Evolutionary conservation across 2,888 invertebrate species (phyloP).

Genomic region (Thymelicus lineola): DNA sequence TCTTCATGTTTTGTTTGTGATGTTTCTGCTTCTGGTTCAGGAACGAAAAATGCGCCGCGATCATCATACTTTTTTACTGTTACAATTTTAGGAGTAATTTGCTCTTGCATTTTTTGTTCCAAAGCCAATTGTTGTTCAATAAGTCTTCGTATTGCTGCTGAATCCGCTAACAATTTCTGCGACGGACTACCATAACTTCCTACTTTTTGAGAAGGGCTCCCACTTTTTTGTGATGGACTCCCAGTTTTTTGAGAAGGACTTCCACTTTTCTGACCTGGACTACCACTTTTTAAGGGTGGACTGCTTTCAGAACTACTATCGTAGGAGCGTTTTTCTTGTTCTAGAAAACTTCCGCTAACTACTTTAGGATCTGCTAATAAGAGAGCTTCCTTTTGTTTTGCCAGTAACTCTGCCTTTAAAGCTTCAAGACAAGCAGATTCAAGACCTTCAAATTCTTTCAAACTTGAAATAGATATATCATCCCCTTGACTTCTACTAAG

Average conservation of each 20-base stretch:
- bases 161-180: conserved; percentile 77
- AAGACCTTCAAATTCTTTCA: conserved; percentile 96
- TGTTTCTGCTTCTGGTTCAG: conserved; percentile 63
- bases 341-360: conserved; percentile 77
- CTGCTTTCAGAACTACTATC: conserved; percentile 86
- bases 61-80: conserved; percentile 80
- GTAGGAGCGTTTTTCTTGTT: conserved; percentile 80
- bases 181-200: conserved; percentile 78
- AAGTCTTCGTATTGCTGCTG: conserved; percentile 76
- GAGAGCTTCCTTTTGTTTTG: conserved; percentile 93
- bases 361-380: conserved; percentile 86
- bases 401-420: conserved; percentile 92
- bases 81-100: conserved; percentile 72
- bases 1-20: conserved; percentile 55
- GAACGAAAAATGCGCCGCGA: conserved; percentile 78
- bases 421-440: conserved; percentile 95
- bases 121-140: conserved; percentile 81
- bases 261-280: conserved; percentile 68
- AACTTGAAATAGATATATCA: conserved; percentile 93
- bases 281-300: conserved; percentile 79
- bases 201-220: conserved; percentile 78
- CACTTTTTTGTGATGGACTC: conserved; percentile 78
- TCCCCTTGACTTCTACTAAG: conserved; percentile 92
- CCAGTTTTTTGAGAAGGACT: conserved; percentile 71
- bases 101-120: conserved; percentile 71